Conservation (phyloP, 2,797 vertebrate species). For the Coccyzus lansbergi region DNA sequence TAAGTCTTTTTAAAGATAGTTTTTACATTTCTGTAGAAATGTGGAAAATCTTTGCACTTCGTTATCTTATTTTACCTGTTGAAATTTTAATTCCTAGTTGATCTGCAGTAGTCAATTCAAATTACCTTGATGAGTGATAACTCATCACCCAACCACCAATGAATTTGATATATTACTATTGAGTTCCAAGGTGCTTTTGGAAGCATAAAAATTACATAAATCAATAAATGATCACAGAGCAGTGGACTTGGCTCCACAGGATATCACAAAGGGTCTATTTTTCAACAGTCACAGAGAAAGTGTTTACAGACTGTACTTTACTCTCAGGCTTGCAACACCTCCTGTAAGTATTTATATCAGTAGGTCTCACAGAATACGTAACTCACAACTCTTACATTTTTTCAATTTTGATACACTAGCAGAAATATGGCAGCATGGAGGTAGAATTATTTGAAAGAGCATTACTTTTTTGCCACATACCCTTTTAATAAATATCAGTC, state of each 20-base stretch:
- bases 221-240: neutral
- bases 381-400: neutral
- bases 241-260: neutral
- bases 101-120: neutral
- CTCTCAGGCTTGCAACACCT: neutral
- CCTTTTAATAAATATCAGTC: neutral
- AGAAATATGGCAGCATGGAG: neutral
- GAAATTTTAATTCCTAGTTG: neutral
- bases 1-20: neutral
- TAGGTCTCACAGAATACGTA: neutral
- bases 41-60: neutral
- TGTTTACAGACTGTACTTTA: neutral
- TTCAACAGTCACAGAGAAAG: neutral
- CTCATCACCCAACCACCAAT: neutral
- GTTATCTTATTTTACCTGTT: neutral
- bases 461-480: neutral
- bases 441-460: neutral
- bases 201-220: neutral
- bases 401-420: neutral
- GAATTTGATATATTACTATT: neutral
- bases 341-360: neutral
- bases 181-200: neutral
- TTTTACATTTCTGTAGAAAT: neutral
- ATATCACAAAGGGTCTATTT: neutral
- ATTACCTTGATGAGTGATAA: neutral